Base-by-base conservation (phyloP, 2,888 invertebrate genomes). In the Itoplectis maculator region DNA sequence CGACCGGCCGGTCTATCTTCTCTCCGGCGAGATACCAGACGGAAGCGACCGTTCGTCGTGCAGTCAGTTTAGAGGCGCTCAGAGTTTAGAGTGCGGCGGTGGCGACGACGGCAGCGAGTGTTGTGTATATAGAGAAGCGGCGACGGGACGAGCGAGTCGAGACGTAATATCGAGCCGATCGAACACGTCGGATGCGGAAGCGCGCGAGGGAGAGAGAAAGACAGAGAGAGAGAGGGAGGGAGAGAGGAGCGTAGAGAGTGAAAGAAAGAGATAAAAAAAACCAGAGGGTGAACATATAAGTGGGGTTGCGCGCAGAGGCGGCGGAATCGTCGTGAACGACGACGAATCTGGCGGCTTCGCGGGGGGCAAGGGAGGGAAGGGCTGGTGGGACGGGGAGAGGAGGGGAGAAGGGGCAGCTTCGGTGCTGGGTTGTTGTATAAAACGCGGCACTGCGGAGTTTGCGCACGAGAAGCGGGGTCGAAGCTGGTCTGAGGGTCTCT, bases 131-230 rank as follows among this genome's bases (percentile, higher is more conserved):
- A 29, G 23, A 51, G n/a, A 75, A 56, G 61, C 42, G 70, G 47
- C 40, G 66, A 66, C 54, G 73, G 18, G 47, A 77, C 54, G 49
- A 77, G 56, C n/a, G n/a, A 69, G 72, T 65, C n/a, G 37, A 77
- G 82, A 85, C 82, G 78, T 83, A 85, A 79, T 79, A 76, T 82
- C 79, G 79, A 79, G 82, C 56, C 82, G 79, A 82, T 82, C 82
- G 82, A 79, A 82, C 82, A 45, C 80, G 83, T 82, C 79, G 80
- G 81, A 85, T 81, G 83, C 84, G 84, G 85, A 84, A 86, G 84
- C 84, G 82, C 68, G 23, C 47, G 74, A 69, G 76, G 79, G 76
- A 79, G 79, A 82, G 29, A 45, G 37, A 47, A 18, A 11, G 45
- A 18, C 42, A 29, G n/a, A 11, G 54, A 18, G 56, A n/a, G 7